These are phyloP conservation scores for Archilochus colubris DNA, from an alignment of 2,113 vertebrate species.

Conservation along the genomic window DNA sequence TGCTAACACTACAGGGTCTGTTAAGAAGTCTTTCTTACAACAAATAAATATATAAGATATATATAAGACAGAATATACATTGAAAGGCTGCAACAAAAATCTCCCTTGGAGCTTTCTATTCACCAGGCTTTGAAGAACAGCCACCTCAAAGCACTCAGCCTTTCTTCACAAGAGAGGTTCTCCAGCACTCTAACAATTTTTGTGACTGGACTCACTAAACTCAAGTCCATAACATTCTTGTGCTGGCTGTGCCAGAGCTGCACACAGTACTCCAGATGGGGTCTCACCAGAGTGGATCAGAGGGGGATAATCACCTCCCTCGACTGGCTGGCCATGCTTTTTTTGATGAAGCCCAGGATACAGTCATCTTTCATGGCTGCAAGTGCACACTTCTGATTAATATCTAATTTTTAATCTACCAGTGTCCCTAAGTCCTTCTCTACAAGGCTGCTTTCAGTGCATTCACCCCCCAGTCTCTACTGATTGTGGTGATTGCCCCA, in stretches of 20 bases:
- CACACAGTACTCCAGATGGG: too few relatives aligned
- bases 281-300: too few relatives aligned
- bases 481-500: not conserved
- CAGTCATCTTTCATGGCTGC: not conserved
- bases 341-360: not conserved
- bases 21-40: not conserved
- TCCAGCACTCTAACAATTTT: not conserved
- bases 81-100: not conserved
- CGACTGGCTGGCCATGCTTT: rapidly evolving
- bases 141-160: not conserved
- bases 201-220: not conserved
- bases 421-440: not conserved
- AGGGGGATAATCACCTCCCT: not conserved
- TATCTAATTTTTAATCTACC: not conserved
- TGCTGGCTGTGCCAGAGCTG: not conserved
- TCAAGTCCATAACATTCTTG: not conserved
- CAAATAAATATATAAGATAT: not conserved
- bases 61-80: not conserved
- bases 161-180: not conserved
- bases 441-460: not conserved
- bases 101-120: not conserved
- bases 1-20: not conserved
- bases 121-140: not conserved
- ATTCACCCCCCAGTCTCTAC: not conserved
- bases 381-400: not conserved